These are phyloP conservation scores for Platanista minor DNA, from an alignment of 2,113 vertebrate species.

Conservation along the genomic window DNA sequence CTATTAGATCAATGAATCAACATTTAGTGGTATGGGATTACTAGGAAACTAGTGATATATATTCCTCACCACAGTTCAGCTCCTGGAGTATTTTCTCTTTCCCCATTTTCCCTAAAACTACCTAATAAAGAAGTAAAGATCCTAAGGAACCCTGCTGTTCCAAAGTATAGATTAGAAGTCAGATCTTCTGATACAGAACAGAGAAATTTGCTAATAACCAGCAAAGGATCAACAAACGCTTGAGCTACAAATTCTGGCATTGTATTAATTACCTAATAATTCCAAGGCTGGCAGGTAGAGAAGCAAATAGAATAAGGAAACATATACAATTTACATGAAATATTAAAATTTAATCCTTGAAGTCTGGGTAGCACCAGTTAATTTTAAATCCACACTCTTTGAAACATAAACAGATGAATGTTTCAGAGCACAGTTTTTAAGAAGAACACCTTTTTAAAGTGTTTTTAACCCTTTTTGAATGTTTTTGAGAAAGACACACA, in stretches of 20 bases:
- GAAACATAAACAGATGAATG: background rate
- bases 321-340: background rate
- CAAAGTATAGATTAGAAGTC: background rate
- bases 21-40: background rate
- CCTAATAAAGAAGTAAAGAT: background rate
- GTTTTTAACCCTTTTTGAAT: background rate
- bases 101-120: background rate
- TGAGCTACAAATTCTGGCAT: background rate
- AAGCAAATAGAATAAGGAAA: background rate
- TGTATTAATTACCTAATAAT: background rate
- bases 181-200: background rate
- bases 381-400: background rate
- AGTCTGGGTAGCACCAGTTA: background rate
- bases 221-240: background rate
- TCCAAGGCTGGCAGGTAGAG: background rate
- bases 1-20: background rate
- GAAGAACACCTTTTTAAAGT: background rate
- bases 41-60: background rate
- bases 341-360: background rate
- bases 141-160: background rate
- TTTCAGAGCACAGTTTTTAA: conserved; percentile 17
- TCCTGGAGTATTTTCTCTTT: background rate
- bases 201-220: background rate
- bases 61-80: background rate
- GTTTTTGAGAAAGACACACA: background rate